These are phyloP conservation scores for Trichonephila clavipes DNA, from an alignment of 1,140 invertebrate genomes.

Conservation along the genomic window DNA sequence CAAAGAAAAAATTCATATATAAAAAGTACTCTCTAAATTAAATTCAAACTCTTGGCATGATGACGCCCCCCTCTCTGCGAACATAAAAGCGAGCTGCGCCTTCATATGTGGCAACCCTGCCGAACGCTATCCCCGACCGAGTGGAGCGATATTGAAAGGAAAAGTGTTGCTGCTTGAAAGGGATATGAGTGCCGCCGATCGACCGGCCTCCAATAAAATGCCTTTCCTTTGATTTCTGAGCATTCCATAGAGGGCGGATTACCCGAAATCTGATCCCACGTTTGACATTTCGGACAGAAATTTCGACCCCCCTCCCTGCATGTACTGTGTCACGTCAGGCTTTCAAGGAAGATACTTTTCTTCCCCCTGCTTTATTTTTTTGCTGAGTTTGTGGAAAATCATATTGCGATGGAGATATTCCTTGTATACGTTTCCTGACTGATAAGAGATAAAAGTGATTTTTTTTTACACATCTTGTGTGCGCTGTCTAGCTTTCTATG, in stretches of 20 bases:
- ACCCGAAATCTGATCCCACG: slow-evolving; percentile 60
- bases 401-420: slow-evolving; percentile 20
- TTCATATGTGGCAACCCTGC: background rate
- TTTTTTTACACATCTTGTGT: too few species aligned
- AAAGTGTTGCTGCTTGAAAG: slow-evolving; percentile 61
- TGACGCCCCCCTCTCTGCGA: too few species aligned
- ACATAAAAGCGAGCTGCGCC: background rate
- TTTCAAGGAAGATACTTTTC: background rate
- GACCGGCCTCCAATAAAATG: slow-evolving; percentile 60
- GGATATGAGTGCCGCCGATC: slow-evolving; percentile 37
- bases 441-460: background rate
- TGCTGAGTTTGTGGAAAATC: slow-evolving; percentile 35
- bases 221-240: slow-evolving; percentile 43
- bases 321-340: slow-evolving; percentile 4
- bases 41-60: too few species aligned
- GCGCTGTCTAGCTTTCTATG: too few species aligned
- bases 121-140: background rate
- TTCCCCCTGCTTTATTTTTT: background rate
- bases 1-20: too few species aligned
- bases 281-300: slow-evolving; percentile 64
- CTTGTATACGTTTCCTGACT: background rate
- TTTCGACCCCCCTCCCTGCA: background rate
- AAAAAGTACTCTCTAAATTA: too few species aligned
- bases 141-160: slow-evolving; percentile 47
- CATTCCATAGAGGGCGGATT: slow-evolving; percentile 61